phyloP scores from a whole-genome alignment of 2,888 invertebrate genomes.

The Pristionchus mayeri region DNA sequence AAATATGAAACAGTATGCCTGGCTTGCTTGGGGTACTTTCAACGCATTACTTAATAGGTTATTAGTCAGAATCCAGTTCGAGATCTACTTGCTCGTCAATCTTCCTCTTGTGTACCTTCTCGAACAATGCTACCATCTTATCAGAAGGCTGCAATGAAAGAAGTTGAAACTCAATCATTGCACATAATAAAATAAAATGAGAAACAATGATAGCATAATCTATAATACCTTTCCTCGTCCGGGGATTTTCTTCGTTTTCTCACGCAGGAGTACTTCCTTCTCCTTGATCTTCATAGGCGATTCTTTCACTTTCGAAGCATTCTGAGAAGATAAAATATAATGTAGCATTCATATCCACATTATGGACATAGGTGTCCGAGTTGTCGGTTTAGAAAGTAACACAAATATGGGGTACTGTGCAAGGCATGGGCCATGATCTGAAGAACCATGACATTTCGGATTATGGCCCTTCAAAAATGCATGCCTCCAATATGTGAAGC shows the following conservation, averaged over 20 bases:
- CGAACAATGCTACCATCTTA: not conserved
- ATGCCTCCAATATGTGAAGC: no score
- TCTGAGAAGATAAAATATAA: not conserved
- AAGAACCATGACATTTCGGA: no score
- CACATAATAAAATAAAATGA: no score
- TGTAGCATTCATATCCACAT: no score
- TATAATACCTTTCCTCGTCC: conserved; percentile 22
- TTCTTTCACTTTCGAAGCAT: not conserved
- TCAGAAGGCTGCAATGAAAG: not conserved
- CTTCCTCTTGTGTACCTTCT: conserved; percentile 26
- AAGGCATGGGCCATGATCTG: no score
- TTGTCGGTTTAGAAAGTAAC: no score
- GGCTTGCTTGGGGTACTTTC: not conserved
- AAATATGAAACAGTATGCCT: not conserved
- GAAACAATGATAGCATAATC: not conserved
- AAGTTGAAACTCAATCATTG: no score
- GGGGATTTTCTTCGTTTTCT: not conserved
- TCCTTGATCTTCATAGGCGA: not conserved
- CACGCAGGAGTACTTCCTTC: conserved; percentile 7
- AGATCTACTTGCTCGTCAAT: conserved; percentile 10
- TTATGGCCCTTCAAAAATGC: no score
- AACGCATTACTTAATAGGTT: not conserved
- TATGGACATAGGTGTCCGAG: no score
- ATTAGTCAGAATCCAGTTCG: conserved; percentile 11
- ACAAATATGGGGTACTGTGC: no score